Conservation (phyloP, 2,113 vertebrate genomes). For the Gambusia holbrooki region DNA sequence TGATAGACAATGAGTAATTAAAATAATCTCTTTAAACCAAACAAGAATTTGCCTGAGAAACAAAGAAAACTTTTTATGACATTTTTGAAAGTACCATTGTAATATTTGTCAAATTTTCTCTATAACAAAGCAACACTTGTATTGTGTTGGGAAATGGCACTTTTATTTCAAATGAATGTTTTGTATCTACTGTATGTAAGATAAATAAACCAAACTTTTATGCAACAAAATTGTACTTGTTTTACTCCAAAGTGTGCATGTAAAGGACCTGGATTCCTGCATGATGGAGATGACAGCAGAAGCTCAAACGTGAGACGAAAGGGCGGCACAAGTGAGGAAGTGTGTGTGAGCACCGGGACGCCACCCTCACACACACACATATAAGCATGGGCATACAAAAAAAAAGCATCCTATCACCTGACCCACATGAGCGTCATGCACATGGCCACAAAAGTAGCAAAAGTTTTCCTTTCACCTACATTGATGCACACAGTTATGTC, state of each 20-base stretch:
- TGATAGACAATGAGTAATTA: not conserved
- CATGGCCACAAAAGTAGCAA: too few species aligned
- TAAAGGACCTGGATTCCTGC: too few species aligned
- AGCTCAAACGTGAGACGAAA: too few species aligned
- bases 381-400: too few species aligned
- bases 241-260: not conserved
- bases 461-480: too few species aligned
- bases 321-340: too few species aligned
- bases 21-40: not conserved
- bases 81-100: slow-evolving; percentile 10
- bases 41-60: not conserved
- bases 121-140: slow-evolving; percentile 63
- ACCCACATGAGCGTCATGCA: too few species aligned
- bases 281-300: too few species aligned
- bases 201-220: slow-evolving; percentile 70
- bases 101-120: slow-evolving; percentile 50
- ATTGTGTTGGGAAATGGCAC: slow-evolving; percentile 67
- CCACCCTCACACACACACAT: too few species aligned
- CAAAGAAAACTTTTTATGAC: slow-evolving; percentile 30
- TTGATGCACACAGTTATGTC: too few species aligned
- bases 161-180: slow-evolving; percentile 71
- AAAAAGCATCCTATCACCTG: too few species aligned
- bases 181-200: slow-evolving; percentile 59
- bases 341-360: too few species aligned
- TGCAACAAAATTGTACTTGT: slow-evolving; percentile 25